These are phyloP conservation scores for Aldabrachelys gigantea DNA, from an alignment of 2,113 vertebrate genomes.

Conservation along the genomic window DNA sequence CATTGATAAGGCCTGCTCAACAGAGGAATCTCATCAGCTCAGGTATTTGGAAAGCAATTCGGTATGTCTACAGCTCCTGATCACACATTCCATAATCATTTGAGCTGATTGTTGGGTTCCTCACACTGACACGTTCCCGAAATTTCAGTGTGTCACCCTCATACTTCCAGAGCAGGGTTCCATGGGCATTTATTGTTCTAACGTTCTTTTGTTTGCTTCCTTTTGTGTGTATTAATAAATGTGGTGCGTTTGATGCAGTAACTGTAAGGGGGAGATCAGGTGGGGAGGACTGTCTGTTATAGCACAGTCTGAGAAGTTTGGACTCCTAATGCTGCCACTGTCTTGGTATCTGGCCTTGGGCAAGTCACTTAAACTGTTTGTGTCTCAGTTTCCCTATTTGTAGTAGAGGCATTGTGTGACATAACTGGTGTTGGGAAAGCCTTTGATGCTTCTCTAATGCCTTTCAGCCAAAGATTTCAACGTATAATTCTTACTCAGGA, in stretches of 20 bases:
- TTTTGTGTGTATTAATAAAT: neutral
- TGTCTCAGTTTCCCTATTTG: neutral
- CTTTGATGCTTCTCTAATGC: neutral
- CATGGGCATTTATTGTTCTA: neutral
- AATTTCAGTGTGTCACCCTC: neutral
- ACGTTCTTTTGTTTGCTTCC: neutral
- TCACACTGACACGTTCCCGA: neutral
- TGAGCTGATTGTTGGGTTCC: neutral
- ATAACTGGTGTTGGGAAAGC: neutral
- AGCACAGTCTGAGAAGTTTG: no score
- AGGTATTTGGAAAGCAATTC: neutral
- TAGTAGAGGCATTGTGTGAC: neutral
- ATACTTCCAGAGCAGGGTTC: neutral
- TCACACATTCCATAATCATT: neutral
- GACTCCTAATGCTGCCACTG: neutral
- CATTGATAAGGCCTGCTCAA: neutral
- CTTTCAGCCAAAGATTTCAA: neutral
- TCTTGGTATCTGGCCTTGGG: neutral
- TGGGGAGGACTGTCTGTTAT: no score
- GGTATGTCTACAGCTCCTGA: neutral
- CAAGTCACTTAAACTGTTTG: neutral
- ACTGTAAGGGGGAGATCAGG: neutral
- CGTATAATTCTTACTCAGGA: neutral
- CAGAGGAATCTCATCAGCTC: neutral
- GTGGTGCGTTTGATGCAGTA: neutral